Evolutionary conservation across 1,140 invertebrate genomes (phyloP).

Genomic region (Mercenaria mercenaria): DNA sequence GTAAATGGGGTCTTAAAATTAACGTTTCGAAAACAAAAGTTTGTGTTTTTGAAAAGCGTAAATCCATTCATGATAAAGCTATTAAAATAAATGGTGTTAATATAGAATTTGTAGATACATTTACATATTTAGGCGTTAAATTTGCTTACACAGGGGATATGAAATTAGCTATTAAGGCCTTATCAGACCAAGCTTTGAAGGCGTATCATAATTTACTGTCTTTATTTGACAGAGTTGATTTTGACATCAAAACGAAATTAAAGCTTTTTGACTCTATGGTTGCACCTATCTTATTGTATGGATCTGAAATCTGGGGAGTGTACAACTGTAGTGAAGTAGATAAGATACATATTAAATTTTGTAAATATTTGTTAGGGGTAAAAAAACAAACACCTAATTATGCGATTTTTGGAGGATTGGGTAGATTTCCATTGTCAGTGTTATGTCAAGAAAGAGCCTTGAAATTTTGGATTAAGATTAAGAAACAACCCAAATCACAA

Average conservation of each 20-base stretch:
- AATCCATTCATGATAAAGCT: too few species aligned
- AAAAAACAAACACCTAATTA: too few species aligned
- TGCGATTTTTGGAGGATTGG: neutral
- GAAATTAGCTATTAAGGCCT: neutral
- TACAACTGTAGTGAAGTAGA: too few species aligned
- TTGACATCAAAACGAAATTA: neutral
- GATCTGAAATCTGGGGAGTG: neutral
- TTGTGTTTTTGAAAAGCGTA: neutral
- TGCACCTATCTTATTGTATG: too few species aligned
- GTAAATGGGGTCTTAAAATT: neutral
- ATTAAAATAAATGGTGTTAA: neutral
- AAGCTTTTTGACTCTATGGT: too few species aligned
- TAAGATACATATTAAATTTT: neutral
- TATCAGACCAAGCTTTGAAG: neutral
- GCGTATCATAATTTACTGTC: neutral
- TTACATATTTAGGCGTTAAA: neutral
- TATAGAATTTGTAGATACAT: neutral
- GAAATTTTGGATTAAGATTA: too few species aligned
- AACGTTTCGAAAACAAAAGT: conserved; percentile 25
- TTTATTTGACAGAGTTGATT: neutral
- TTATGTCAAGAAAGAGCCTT: neutral
- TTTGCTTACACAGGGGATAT: neutral
- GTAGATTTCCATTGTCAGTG: neutral
- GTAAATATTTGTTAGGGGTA: conserved; percentile 15
- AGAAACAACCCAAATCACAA: neutral